Conservation (phyloP, 2,113 vertebrate genomes). For the Hypocryptadius cinnamomeus region DNA sequence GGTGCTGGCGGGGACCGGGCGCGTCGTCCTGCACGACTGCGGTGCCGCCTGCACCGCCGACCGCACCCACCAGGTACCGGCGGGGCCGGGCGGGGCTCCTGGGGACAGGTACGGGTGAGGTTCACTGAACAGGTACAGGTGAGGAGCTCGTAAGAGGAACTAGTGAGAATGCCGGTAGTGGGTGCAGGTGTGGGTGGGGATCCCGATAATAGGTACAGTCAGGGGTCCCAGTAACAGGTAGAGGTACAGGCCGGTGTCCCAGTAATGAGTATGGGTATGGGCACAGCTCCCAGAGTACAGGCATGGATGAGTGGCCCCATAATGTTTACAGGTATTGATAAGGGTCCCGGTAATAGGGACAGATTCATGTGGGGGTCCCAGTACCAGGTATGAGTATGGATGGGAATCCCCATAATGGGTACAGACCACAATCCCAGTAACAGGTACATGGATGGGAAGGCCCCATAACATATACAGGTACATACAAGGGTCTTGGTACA, state of each 20-base stretch:
- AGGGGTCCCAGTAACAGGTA: no score
- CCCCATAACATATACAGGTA: no score
- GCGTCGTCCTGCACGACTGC: constrained; percentile 83
- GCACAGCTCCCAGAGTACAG: not conserved
- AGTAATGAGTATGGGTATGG: not conserved
- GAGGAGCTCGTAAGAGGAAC: no score
- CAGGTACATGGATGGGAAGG: no score
- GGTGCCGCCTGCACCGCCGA: constrained; percentile 61
- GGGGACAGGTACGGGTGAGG: not conserved
- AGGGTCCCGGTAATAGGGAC: fast-evolving
- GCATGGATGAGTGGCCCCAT: not conserved
- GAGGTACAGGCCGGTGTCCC: no score
- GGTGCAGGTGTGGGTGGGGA: not conserved
- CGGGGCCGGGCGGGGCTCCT: not conserved
- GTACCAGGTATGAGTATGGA: fast-evolving
- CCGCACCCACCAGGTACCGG: constrained; percentile 79
- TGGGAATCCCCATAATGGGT: not conserved
- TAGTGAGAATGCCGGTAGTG: not conserved
- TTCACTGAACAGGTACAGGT: not conserved
- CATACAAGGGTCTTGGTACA: no score
- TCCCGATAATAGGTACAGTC: no score
- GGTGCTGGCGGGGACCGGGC: constrained; percentile 80
- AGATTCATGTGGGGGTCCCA: fast-evolving
- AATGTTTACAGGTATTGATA: fast-evolving
- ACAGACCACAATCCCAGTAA: not conserved